Evolutionary conservation across 2,113 vertebrate species (phyloP).

Genomic region (Cololabis saira): DNA sequence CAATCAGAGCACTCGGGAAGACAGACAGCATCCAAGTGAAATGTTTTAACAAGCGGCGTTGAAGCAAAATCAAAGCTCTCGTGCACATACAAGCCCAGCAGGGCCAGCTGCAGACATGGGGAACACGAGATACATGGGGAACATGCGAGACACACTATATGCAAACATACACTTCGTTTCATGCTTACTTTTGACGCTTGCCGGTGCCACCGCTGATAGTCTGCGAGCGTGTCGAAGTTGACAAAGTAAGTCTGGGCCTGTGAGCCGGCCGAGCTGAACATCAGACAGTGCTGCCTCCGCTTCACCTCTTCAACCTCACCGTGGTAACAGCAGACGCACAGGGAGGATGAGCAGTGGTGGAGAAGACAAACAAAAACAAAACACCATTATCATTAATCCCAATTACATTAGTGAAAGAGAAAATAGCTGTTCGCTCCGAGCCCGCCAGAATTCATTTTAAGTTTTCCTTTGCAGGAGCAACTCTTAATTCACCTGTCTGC

Average conservation of each 20-base stretch:
- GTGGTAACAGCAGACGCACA: slow-evolving; percentile 28
- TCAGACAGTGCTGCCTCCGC: slow-evolving; percentile 88
- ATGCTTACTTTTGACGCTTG: slow-evolving; percentile 91
- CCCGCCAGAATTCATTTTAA: too few relatives aligned
- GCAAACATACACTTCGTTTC: slow-evolving; percentile 2
- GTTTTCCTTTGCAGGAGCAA: too few relatives aligned
- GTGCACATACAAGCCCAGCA: slow-evolving; percentile 11
- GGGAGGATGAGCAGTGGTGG: not conserved
- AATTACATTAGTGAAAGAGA: too few relatives aligned
- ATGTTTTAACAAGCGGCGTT: not conserved
- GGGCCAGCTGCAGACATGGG: slow-evolving; percentile 8
- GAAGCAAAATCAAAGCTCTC: slow-evolving; percentile 9
- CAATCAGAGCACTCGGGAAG: slow-evolving; percentile 31
- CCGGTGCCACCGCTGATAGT: slow-evolving; percentile 94
- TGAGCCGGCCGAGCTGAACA: slow-evolving; percentile 92
- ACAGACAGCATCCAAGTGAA: not conserved
- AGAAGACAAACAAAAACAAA: too few relatives aligned
- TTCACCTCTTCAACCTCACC: slow-evolving; percentile 91
- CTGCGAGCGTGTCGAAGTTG: slow-evolving; percentile 89
- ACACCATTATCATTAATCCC: too few relatives aligned
- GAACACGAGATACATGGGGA: slow-evolving; percentile 15
- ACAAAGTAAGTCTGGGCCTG: slow-evolving; percentile 93
- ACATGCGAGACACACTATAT: slow-evolving; percentile 4
- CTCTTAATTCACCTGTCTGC: too few relatives aligned
- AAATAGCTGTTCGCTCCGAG: too few relatives aligned